Percentiles rank a stretch among this genome's conserved stretches.
Conservation (phyloP, 2,888 invertebrate genomes). For the Trissolcus japonicus region DNA sequence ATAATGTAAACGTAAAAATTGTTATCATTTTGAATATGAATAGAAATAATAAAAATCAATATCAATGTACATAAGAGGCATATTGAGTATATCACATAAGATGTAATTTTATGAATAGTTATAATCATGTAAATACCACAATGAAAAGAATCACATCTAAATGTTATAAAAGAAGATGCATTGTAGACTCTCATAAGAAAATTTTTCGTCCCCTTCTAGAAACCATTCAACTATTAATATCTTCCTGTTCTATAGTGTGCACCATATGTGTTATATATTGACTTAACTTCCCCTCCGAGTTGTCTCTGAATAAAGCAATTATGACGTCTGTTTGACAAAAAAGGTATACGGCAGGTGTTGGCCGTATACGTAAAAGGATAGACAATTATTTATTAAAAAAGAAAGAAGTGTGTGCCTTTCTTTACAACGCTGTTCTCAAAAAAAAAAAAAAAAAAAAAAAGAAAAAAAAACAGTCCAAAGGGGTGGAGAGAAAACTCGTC, state of each 20-base stretch:
- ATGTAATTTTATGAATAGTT: too few species aligned
- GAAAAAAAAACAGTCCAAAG: conserved; percentile 39
- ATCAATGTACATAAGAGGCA: too few species aligned
- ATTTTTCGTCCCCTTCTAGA: conserved; percentile 25
- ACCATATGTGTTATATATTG: conserved; percentile 35
- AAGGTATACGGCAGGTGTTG: conserved; percentile 56
- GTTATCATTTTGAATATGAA: too few species aligned
- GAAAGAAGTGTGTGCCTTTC: conserved; percentile 25
- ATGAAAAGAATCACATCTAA: conserved; percentile 13
- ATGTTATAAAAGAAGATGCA: conserved; percentile 2
- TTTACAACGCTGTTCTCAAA: conserved; percentile 18
- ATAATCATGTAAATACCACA: not conserved
- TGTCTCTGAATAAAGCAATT: conserved; percentile 66
- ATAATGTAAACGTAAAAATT: too few species aligned
- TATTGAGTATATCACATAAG: too few species aligned
- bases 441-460: conserved; percentile 21
- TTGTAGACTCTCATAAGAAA: conserved; percentile 11
- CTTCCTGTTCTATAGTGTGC: conserved; percentile 26
- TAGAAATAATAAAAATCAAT: too few species aligned
- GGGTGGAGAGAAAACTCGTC: conserved; percentile 43
- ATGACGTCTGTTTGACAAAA: conserved; percentile 67
- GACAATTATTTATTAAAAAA: conserved; percentile 22
- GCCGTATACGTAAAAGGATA: conserved; percentile 39
- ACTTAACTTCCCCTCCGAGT: conserved; percentile 39
- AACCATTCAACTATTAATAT: conserved; percentile 42